These are phyloP conservation scores for Chesias legatella DNA, from an alignment of 2,888 invertebrate species.

Conservation along the genomic window DNA sequence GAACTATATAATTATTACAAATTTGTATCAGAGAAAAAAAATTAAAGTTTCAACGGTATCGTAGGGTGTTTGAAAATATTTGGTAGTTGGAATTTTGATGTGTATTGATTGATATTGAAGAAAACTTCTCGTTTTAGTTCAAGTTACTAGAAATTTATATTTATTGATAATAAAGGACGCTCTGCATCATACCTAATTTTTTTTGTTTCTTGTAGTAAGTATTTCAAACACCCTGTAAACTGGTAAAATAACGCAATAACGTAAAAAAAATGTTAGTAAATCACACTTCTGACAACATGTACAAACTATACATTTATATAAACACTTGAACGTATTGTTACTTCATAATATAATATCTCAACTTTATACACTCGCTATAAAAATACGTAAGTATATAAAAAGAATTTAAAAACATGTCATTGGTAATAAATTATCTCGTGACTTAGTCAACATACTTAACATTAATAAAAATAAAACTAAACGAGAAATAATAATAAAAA, in stretches of 20 bases:
- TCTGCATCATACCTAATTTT: too few relatives aligned
- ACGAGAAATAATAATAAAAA: slow-evolving; percentile 40
- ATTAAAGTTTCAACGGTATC: too few relatives aligned
- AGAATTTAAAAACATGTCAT: slow-evolving; percentile 76
- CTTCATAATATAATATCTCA: slow-evolving; percentile 59
- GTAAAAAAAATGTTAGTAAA: slow-evolving; percentile 67
- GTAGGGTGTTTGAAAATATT: too few relatives aligned
- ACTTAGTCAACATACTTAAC: slow-evolving; percentile 75
- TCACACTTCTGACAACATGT: slow-evolving; percentile 66
- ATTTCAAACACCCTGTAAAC: slow-evolving; percentile 11
- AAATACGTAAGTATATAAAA: slow-evolving; percentile 61
- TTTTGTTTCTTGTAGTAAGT: too few relatives aligned
- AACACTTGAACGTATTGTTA: slow-evolving; percentile 49
- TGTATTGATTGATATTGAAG: too few relatives aligned
- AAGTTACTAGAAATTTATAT: too few relatives aligned
- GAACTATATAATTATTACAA: too few relatives aligned
- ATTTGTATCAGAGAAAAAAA: too few relatives aligned
- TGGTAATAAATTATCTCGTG: slow-evolving; percentile 80
- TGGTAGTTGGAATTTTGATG: too few relatives aligned
- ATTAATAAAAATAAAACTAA: slow-evolving; percentile 49
- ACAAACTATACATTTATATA: slow-evolving; percentile 47
- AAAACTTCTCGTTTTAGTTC: too few relatives aligned
- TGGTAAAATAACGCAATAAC: slow-evolving; percentile 36
- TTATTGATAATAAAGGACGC: too few relatives aligned
- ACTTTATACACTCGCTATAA: slow-evolving; percentile 65